Evolutionary conservation across 35 echinoderm and acorn worm genomes (phyloP).

Genomic region (Heliocidaris erythrogramma): DNA sequence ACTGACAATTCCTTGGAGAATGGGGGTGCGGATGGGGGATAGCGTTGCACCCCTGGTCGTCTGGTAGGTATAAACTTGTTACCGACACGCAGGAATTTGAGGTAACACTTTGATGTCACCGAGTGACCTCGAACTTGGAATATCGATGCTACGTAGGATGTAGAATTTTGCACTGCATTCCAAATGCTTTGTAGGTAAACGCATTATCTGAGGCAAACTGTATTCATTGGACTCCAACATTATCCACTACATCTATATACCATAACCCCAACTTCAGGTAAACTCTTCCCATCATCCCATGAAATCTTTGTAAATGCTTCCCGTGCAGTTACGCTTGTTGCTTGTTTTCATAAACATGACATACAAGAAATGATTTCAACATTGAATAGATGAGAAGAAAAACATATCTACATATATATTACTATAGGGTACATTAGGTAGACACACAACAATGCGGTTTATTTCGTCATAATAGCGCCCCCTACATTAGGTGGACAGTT

Average conservation of each 20-base stretch:
- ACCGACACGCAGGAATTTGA: not conserved
- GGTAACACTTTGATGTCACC: conserved; percentile 3
- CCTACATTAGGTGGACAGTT: too few species aligned
- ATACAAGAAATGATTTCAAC: too few species aligned
- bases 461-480: too few species aligned
- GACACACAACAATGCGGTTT: too few species aligned
- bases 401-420: too few species aligned
- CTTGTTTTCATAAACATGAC: too few species aligned
- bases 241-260: not conserved
- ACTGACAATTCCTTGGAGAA: not conserved
- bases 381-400: too few species aligned
- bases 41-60: not conserved
- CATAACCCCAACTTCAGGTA: not conserved
- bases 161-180: not conserved
- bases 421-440: too few species aligned
- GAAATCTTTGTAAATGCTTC: too few species aligned
- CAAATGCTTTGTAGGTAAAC: not conserved
- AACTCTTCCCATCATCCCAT: not conserved
- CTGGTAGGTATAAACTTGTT: conserved; percentile 1
- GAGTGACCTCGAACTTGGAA: not conserved
- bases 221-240: too few species aligned
- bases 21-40: not conserved
- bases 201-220: too few species aligned
- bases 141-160: not conserved
- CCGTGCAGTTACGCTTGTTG: too few species aligned